Conservation (phyloP, 2,797 vertebrate genomes). For the Rhinatrema bivittatum region DNA sequence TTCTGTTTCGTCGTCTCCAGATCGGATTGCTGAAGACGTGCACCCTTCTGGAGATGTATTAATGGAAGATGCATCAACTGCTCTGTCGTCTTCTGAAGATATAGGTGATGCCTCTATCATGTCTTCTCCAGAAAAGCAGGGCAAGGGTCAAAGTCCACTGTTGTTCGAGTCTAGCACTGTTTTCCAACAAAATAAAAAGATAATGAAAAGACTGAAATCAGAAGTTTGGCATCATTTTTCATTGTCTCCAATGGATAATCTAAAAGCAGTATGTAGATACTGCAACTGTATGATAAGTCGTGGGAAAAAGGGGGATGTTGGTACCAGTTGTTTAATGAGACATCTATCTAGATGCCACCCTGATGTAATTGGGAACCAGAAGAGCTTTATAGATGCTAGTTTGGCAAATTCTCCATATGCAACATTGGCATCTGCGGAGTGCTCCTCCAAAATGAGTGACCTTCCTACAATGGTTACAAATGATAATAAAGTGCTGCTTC, state of each 20-base stretch:
- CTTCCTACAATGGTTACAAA: constrained; percentile 47
- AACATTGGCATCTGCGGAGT: constrained; percentile 61
- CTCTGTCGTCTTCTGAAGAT: constrained; percentile 59
- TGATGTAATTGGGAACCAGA: constrained; percentile 78
- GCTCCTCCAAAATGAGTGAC: constrained; percentile 63
- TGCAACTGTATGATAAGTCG: constrained; percentile 88
- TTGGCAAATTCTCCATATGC: constrained; percentile 70
- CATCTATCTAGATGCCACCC: constrained; percentile 87
- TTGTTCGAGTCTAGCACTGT: constrained; percentile 53
- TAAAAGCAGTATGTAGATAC: constrained; percentile 90
- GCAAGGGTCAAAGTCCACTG: constrained; percentile 44
- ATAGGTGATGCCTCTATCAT: constrained; percentile 57
- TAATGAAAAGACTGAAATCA: constrained; percentile 89
- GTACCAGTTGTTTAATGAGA: constrained; percentile 91
- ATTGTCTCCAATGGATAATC: constrained; percentile 81
- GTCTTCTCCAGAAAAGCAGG: constrained; percentile 67
- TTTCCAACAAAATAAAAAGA: constrained; percentile 91
- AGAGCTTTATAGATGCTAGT: constrained; percentile 68
- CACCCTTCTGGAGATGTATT: constrained; percentile 61
- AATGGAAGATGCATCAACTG: constrained; percentile 37
- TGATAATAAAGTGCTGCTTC: constrained; percentile 62
- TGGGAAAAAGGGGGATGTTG: constrained; percentile 86
- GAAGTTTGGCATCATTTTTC: constrained; percentile 97
- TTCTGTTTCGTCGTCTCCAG: constrained; percentile 56
- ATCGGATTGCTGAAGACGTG: constrained; percentile 68